These are phyloP conservation scores for Stegostoma tigrinum DNA, from an alignment of 2,113 vertebrate genomes.

Conservation along the genomic window DNA sequence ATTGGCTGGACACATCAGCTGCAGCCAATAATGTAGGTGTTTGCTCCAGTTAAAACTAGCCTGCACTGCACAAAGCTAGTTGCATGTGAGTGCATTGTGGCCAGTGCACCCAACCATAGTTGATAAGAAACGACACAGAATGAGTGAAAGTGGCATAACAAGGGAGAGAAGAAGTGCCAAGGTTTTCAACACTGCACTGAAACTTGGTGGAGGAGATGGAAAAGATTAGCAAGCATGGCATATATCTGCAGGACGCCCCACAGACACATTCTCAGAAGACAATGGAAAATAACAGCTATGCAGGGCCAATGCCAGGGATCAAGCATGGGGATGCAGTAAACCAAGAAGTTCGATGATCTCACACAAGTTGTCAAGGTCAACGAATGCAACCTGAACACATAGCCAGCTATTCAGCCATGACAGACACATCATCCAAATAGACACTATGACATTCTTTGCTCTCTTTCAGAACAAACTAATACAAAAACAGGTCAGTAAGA, in stretches of 20 bases:
- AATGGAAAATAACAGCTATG: neutral
- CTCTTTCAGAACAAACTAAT: neutral
- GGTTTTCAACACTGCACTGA: neutral
- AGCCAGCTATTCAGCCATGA: neutral
- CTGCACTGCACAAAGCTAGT: neutral
- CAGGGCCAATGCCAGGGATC: no score
- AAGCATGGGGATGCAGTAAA: neutral
- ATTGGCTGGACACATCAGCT: neutral
- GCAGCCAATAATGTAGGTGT: no score
- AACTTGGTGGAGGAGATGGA: neutral
- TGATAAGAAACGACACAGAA: neutral
- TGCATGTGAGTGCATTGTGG: neutral
- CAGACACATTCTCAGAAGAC: neutral
- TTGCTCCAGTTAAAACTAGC: neutral
- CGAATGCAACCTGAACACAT: neutral
- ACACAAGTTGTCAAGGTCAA: neutral
- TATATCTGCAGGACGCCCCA: no score
- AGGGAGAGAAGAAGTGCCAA: neutral
- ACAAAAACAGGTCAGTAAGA: neutral
- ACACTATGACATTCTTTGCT: neutral
- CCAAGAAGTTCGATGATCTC: neutral
- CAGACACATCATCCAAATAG: neutral
- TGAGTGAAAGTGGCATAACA: neutral
- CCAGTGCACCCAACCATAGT: neutral
- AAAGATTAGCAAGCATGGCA: neutral